Conservation (phyloP, 2,797 vertebrate genomes). For the Sardinella longiceps region DNA sequence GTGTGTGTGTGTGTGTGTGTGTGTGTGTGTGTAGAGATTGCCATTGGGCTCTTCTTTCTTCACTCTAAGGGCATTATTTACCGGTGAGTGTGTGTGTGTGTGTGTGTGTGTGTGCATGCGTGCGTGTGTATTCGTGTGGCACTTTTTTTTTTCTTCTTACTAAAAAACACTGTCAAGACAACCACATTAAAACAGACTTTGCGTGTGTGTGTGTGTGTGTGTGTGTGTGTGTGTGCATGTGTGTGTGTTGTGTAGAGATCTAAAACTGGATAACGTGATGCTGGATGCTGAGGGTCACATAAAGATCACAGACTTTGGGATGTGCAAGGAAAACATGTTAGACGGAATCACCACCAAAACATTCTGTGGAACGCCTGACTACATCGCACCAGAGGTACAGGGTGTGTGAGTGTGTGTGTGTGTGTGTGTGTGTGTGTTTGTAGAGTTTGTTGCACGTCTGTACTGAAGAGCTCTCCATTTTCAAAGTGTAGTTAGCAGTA, state of each 20-base stretch:
- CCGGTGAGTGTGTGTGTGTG: too few species aligned
- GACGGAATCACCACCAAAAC: slow-evolving; percentile 94
- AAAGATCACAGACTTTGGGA: slow-evolving; percentile 96
- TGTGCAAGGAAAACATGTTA: slow-evolving; percentile 97
- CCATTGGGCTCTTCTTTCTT: too few species aligned
- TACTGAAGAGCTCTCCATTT: too few species aligned
- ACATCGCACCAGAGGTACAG: slow-evolving; percentile 94
- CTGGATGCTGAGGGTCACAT: slow-evolving; percentile 95
- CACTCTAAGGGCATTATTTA: slow-evolving; percentile 80
- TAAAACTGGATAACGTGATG: slow-evolving; percentile 98
- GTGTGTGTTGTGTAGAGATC: slow-evolving; percentile 77
- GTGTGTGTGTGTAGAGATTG: too few species aligned
- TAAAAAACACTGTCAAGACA: too few species aligned
- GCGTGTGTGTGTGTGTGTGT: background rate
- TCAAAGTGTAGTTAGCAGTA: too few species aligned
- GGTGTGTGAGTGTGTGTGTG: slow-evolving; percentile 47
- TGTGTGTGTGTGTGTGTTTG: background rate
- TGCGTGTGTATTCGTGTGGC: slow-evolving; percentile 1
- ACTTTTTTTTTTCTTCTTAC: too few species aligned
- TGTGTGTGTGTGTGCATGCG: slow-evolving; percentile 81
- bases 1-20: too few species aligned
- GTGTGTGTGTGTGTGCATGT: slow-evolving; percentile 20
- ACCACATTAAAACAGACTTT: background rate
- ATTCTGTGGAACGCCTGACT: slow-evolving; percentile 96
- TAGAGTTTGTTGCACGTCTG: slow-evolving; percentile 54